phyloP scores from a whole-genome alignment of 2,113 vertebrate species.

The Circaetus gallicus region DNA sequence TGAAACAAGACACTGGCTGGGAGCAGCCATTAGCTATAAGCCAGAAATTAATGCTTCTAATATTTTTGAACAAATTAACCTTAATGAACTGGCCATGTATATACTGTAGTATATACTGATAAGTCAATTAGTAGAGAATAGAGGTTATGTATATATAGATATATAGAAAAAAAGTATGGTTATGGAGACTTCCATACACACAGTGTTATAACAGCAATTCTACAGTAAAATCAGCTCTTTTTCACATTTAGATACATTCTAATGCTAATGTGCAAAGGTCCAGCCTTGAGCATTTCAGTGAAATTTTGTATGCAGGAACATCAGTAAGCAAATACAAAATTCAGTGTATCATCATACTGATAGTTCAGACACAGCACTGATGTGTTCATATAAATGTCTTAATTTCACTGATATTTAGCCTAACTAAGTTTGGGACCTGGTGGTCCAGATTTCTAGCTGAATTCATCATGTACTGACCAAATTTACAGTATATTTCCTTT shows the following conservation, averaged over 20 bases:
- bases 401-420: not conserved
- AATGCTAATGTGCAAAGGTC: not conserved
- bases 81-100: slow-evolving; percentile 83
- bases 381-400: not conserved
- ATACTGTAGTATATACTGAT: slow-evolving; percentile 72
- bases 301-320: not conserved
- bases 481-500: not conserved
- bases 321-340: not conserved
- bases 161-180: not conserved
- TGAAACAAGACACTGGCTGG: slow-evolving; percentile 94
- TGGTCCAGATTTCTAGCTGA: not conserved
- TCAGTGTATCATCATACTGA: not conserved
- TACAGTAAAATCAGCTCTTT: not conserved
- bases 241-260: not conserved
- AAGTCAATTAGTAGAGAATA: slow-evolving; percentile 68
- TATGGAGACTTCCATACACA: not conserved
- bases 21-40: slow-evolving; percentile 90
- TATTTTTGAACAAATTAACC: slow-evolving; percentile 92
- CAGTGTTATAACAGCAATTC: not conserved
- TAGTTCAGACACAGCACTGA: not conserved
- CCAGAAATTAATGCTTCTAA: slow-evolving; percentile 98
- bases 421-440: not conserved
- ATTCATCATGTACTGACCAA: not conserved
- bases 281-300: not conserved
- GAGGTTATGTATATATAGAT: slow-evolving; percentile 39